A percentile compares a stretch with the other conserved stretches of the same genome.
phyloP scores from a whole-genome alignment of 2,113 vertebrate species.

The Clarias batrachus region DNA sequence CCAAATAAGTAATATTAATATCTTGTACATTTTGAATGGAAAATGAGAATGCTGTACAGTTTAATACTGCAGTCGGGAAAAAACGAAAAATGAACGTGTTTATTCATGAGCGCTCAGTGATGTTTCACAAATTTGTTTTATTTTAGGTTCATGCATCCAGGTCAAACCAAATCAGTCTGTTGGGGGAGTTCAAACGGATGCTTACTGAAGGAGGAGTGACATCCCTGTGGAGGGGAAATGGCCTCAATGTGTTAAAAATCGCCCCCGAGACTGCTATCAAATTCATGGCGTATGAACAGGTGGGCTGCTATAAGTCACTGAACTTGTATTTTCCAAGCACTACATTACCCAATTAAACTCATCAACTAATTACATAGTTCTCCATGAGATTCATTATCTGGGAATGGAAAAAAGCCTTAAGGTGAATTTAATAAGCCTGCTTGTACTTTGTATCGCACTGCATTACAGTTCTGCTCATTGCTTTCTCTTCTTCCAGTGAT shows the following conservation, averaged over 20 bases:
- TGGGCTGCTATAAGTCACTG: slow-evolving; percentile 53
- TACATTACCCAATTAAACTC: neutral
- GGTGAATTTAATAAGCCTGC: neutral
- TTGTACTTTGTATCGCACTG: neutral
- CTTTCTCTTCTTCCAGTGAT: neutral
- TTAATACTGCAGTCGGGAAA: neutral
- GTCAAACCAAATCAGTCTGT: slow-evolving; percentile 79
- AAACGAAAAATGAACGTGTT: neutral
- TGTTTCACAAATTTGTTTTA: slow-evolving; percentile 46
- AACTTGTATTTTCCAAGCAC: neutral
- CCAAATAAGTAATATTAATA: neutral
- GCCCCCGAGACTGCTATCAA: slow-evolving; percentile 95
- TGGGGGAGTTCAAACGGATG: slow-evolving; percentile 85
- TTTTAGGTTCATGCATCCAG: slow-evolving; percentile 86
- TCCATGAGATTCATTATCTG: slow-evolving; percentile 3
- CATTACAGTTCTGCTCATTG: neutral
- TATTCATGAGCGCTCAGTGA: neutral
- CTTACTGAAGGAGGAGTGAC: slow-evolving; percentile 83
- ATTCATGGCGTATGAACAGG: slow-evolving; percentile 94
- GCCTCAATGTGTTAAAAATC: slow-evolving; percentile 92
- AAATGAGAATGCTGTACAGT: neutral
- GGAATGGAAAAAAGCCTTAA: neutral
- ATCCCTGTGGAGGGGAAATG: slow-evolving; percentile 93
- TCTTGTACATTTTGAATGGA: neutral
- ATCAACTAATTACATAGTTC: neutral